Base-by-base conservation (phyloP, 1,140 invertebrate species). In the Zaprionus lachaisei region DNA sequence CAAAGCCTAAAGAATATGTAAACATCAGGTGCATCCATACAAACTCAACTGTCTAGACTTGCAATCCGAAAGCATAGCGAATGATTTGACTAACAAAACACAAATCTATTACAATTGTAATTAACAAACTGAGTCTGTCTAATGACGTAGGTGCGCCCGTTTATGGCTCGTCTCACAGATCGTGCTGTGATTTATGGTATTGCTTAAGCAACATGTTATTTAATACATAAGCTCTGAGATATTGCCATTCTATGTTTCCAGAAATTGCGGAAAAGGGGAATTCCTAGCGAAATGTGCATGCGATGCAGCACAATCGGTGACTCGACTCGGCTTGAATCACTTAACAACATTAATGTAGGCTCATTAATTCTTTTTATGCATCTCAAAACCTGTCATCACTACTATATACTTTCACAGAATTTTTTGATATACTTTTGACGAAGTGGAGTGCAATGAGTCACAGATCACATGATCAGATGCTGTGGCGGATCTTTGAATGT, bases 31-130 rank as follows among this genome's bases (percentile, higher is more conserved):
- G 14, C 14, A 37, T 41, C 63, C 41, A 47, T 20, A n/a, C 20
- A 28, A 49, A 38, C 72, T 70, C 20, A 20, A 41, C 54, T 75
- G 34, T 41, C 34, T 22, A 67, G 24, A 41, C 56, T 72, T 56
- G 44, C 38, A 22, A 44, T 64, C 38, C 41, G 69, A 68, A 61
- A 58, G 68, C 54, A 49, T 2, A 37, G 76, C 82, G 69, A 85
- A 85, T 86, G 83, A 86, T 86, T 38, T 70, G n/a, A 74, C 34
- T 17, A 3, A 58, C 22, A 72, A 79, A 64, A 71, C 22, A 65
- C 70, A 34, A 34, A 3, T 31, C 2, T 79, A 73, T 73, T 79
- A 73, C 60, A 62, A 80, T 64, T 57, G 51, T 77, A 83, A 83
- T 73, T 85, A 87, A 64, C 80, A 78, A 14, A 73, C 67, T 69